Percentiles rank a stretch among this genome's conserved stretches.
These are phyloP conservation scores for human DNA, from an alignment of 2,113 vertebrate species.

Conservation along the genomic window DNA sequence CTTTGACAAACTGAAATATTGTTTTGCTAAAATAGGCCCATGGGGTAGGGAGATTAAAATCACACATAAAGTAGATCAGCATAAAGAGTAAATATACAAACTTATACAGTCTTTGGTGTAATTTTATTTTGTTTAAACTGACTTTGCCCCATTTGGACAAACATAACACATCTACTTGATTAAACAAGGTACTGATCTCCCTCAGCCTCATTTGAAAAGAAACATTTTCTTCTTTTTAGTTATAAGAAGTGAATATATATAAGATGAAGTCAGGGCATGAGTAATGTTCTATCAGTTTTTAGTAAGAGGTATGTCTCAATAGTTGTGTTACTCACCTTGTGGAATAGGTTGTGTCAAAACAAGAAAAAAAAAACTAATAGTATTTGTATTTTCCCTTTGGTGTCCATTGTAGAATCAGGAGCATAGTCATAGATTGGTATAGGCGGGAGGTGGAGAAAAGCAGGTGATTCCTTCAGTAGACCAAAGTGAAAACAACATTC, in stretches of 20 bases:
- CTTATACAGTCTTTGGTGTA: neutral
- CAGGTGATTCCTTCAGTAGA: neutral
- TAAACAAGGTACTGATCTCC: neutral
- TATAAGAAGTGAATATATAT: neutral
- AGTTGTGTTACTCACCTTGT: neutral
- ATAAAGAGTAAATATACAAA: neutral
- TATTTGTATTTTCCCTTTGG: neutral
- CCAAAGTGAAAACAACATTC: neutral
- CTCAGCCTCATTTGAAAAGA: neutral
- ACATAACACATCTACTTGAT: constrained; percentile 17
- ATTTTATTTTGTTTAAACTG: constrained; percentile 24
- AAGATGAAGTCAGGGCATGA: neutral
- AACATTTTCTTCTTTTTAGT: neutral
- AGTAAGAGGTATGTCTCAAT: neutral
- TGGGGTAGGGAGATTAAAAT: constrained; percentile 59
- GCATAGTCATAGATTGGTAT: neutral
- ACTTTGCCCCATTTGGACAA: neutral
- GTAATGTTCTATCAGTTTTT: neutral
- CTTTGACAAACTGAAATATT: constrained; percentile 64
- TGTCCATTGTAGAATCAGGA: neutral
- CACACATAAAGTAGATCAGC: constrained; percentile 10
- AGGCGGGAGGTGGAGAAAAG: neutral
- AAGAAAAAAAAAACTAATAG: neutral
- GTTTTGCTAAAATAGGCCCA: constrained; percentile 36
- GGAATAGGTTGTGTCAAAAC: neutral